Percentiles rank a stretch among this genome's conserved stretches.
These are phyloP conservation scores for Sorex fumeus DNA, from an alignment of 2,113 vertebrate genomes.

Conservation along the genomic window DNA sequence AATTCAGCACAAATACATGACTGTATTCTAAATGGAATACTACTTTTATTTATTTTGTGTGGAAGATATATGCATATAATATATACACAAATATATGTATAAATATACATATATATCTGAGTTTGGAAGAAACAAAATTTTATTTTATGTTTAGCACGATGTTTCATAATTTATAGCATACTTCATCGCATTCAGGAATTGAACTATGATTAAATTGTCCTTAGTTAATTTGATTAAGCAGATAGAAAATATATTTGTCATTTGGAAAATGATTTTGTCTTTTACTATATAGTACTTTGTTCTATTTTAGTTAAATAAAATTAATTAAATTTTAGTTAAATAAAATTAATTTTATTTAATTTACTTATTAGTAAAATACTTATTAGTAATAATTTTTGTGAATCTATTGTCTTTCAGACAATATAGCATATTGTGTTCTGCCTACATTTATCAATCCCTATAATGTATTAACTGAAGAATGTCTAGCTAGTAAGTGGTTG, in stretches of 20 bases:
- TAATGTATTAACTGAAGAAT: not conserved
- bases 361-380: too few relatives aligned
- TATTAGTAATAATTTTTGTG: constrained; percentile 39
- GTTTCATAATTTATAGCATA: not conserved
- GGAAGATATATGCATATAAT: not conserved
- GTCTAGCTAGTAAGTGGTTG: not conserved
- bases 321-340: too few relatives aligned
- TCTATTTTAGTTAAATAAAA: too few relatives aligned
- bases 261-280: not conserved
- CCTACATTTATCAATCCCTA: not conserved
- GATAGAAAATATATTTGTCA: not conserved
- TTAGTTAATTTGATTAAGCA: constrained; percentile 50
- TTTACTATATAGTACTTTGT: constrained; percentile 5
- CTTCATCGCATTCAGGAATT: not conserved
- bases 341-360: too few relatives aligned
- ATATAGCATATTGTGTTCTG: not conserved
- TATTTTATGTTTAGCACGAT: not conserved
- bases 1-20: not conserved
- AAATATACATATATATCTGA: not conserved
- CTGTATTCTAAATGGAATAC: constrained; percentile 9
- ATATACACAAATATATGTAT: not conserved
- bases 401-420: not conserved
- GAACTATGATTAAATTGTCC: not conserved
- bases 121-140: constrained; percentile 36
- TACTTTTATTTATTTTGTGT: constrained; percentile 26